Percentiles rank a stretch among this genome's conserved stretches.
These are phyloP conservation scores for Atta colombica DNA, from an alignment of 1,140 invertebrate species.

Conservation along the genomic window DNA sequence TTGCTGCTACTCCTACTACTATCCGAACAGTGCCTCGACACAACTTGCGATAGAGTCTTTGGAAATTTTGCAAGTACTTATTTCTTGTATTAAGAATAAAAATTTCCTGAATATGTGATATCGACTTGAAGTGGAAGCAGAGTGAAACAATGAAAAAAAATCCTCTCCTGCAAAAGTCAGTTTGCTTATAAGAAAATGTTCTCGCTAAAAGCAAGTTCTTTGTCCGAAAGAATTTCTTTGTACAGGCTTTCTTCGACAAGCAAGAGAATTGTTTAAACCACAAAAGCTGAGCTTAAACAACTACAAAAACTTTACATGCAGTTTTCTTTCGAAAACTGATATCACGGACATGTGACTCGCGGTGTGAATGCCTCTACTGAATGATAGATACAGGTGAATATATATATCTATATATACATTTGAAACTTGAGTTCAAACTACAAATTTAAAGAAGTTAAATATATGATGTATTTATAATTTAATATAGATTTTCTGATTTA, in stretches of 20 bases:
- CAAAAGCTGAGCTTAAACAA: not conserved
- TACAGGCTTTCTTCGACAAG: not conserved
- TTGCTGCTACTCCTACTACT: no score
- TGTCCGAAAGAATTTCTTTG: conserved; percentile 34
- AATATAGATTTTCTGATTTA: no score
- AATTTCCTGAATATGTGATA: not conserved
- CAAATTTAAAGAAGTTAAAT: not conserved
- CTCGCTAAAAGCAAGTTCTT: not conserved
- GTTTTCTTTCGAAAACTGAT: not conserved
- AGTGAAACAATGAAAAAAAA: not conserved
- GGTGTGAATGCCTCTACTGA: not conserved
- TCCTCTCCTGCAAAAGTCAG: no score
- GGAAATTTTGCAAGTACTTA: no score
- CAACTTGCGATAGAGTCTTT: no score
- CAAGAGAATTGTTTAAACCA: conserved; percentile 26
- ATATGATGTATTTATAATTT: no score
- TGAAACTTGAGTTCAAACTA: not conserved
- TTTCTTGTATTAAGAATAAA: no score
- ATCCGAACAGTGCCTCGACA: no score
- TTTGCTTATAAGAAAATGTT: not conserved
- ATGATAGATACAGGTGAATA: not conserved
- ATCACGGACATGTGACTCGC: not conserved
- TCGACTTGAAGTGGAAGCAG: not conserved
- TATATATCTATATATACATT: not conserved
- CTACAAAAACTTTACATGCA: not conserved